These are phyloP conservation scores for Lepeophtheirus nordmannii DNA, from an alignment of 2,888 invertebrate genomes.

Conservation along the genomic window DNA sequence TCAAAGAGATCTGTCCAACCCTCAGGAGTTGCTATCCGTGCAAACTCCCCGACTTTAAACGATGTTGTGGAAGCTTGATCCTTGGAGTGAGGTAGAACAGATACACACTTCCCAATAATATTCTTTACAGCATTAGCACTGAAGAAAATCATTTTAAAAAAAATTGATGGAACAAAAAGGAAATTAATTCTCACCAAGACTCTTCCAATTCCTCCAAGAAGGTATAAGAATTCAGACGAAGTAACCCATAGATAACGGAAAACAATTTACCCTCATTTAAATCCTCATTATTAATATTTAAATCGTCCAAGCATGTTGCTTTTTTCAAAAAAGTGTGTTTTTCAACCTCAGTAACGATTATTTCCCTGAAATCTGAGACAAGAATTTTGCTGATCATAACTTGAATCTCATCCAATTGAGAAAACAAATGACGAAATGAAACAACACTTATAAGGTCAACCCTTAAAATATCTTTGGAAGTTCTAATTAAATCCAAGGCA, in stretches of 20 bases:
- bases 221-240: slow-evolving; percentile 31
- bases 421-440: slow-evolving; percentile 84
- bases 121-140: slow-evolving; percentile 5
- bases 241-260: slow-evolving; percentile 38
- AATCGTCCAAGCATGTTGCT: slow-evolving; percentile 24
- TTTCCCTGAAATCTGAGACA: slow-evolving; percentile 79
- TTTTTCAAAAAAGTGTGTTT: slow-evolving; percentile 47
- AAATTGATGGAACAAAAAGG: neutral
- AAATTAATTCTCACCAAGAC: slow-evolving; percentile 28
- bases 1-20: slow-evolving; percentile 18
- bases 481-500: slow-evolving; percentile 48
- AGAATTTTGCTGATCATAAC: slow-evolving; percentile 92
- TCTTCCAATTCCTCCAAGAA: slow-evolving; percentile 30
- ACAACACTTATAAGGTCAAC: slow-evolving; percentile 80
- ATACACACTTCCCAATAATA: neutral
- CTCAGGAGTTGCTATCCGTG: neutral
- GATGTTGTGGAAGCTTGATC: slow-evolving; percentile 3
- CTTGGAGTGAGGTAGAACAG: neutral
- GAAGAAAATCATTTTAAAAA: neutral
- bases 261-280: slow-evolving; percentile 36
- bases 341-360: slow-evolving; percentile 77
- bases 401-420: slow-evolving; percentile 88
- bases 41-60: neutral
- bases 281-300: slow-evolving; percentile 18
- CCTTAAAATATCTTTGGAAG: slow-evolving; percentile 80